Conservation (phyloP, 2,113 vertebrate species). For the Tricholaema leucomelas region DNA sequence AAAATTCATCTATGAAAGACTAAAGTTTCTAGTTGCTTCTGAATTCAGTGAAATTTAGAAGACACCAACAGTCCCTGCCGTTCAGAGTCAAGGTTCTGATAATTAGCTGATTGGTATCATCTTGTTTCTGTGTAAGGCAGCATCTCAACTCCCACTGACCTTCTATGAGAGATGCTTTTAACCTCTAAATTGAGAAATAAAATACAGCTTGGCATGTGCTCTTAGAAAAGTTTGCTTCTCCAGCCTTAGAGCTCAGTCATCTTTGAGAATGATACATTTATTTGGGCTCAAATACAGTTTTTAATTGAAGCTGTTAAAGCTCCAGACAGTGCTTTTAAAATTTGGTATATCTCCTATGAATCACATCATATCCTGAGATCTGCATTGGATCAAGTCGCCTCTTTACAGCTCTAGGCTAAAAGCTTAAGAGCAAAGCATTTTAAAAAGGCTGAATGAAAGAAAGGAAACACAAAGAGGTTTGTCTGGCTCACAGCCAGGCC, state of each 20-base stretch:
- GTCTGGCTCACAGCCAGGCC: not conserved
- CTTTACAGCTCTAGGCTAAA: slow-evolving; percentile 42
- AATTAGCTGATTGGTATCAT: not conserved
- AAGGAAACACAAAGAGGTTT: not conserved
- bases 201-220: not conserved
- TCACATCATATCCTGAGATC: not conserved
- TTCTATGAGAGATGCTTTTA: not conserved
- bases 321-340: slow-evolving; percentile 13
- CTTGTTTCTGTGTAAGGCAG: not conserved
- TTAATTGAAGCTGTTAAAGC: slow-evolving; percentile 11
- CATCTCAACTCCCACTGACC: not conserved
- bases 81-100: not conserved
- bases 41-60: not conserved
- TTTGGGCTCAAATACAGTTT: not conserved
- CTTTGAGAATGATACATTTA: not conserved
- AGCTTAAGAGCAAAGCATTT: slow-evolving; percentile 29
- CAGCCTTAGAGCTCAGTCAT: not conserved
- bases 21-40: not conserved
- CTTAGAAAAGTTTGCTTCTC: not conserved
- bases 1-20: not conserved
- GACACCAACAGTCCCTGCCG: not conserved
- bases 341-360: not conserved
- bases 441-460: slow-evolving; percentile 23
- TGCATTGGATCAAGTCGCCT: slow-evolving; percentile 1
- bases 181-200: not conserved